Evolutionary conservation across 2,888 invertebrate genomes (phyloP), one percentile per base, ranked within the genome.

Genomic region (Torymus auratus): DNA sequence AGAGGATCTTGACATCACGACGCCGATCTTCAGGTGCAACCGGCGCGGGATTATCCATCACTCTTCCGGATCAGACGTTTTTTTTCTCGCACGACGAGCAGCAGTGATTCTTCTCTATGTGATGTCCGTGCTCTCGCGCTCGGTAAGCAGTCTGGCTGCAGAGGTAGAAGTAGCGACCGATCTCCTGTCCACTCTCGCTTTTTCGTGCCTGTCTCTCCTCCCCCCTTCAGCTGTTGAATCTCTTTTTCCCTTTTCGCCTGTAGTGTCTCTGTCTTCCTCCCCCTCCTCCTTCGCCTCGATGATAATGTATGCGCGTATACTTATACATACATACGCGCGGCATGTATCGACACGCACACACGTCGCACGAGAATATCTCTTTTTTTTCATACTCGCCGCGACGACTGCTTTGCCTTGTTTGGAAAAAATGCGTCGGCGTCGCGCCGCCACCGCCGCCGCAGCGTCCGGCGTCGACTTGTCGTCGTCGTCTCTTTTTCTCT

Each of bases 371-470:
- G 20, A 20, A 41, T 41, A 56, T 14, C 56, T n/a, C n/a, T 56
- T 56, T 62, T 20, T 64, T 28, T 28, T 28, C 64, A 23, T 56
- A 14, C n/a, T 15, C n/a, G 56, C n/a, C 56, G 56, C 14, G 56
- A 41, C 41, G 41, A 10, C 41, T 7, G 41, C 41, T 41, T 41
- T 53, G 52, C 74, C 78, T 79, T 79, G 41, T 79, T 73, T 79
- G 73, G 67, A 62, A 71, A 80, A 71, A 62, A 73, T 52, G 62
- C 62, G 61, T 77, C 72, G 72, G 76, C 72, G 68, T 81, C 68
- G 72, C 41, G 7, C 41, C 41, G 41, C 41, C 41, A 41, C 28
- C 28, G 3, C 41, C 41, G 41, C 41, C 41, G 41, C 62, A n/a
- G 56, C 64, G 69, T 70, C 68, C 52, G 80, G 61, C 73, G 72